Conservation (phyloP, 2,797 vertebrate genomes). For the Enteromius unitaeniatus region DNA sequence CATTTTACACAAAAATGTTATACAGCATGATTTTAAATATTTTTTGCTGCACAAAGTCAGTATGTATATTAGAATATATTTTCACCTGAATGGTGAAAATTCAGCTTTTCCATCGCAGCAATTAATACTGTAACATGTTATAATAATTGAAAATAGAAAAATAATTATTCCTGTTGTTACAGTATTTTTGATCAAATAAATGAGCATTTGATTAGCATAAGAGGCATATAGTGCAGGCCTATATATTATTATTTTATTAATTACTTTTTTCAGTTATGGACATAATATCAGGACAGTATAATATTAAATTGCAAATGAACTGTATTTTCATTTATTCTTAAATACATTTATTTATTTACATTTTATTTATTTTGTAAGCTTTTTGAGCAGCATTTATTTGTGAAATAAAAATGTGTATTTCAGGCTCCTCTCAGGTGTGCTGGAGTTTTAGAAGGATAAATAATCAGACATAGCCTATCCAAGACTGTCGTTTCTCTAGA, state of each 20-base stretch:
- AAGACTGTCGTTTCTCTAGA: constrained; percentile 64
- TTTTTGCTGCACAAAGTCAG: not conserved
- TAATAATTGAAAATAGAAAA: not conserved
- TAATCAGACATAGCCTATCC: constrained; percentile 5
- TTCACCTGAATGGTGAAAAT: not conserved
- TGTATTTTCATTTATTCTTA: not conserved
- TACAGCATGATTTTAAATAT: not conserved
- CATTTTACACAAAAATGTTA: not conserved
- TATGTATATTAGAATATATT: not conserved
- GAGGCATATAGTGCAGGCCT: not conserved
- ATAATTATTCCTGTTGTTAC: not conserved
- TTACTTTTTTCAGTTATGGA: not conserved
- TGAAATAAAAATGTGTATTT: not conserved
- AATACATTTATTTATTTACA: too few relatives aligned
- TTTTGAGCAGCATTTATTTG: not conserved
- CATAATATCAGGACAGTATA: not conserved
- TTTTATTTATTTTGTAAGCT: not conserved
- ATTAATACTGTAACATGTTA: not conserved
- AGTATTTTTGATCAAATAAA: constrained; percentile 8
- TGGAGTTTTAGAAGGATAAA: not conserved
- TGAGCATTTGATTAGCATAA: not conserved
- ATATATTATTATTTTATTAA: not conserved
- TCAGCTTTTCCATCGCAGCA: not conserved
- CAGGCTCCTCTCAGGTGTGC: not conserved
- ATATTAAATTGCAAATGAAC: not conserved